Conservation (phyloP, 2,797 vertebrate species). For the Gambusia yucatana region DNA sequence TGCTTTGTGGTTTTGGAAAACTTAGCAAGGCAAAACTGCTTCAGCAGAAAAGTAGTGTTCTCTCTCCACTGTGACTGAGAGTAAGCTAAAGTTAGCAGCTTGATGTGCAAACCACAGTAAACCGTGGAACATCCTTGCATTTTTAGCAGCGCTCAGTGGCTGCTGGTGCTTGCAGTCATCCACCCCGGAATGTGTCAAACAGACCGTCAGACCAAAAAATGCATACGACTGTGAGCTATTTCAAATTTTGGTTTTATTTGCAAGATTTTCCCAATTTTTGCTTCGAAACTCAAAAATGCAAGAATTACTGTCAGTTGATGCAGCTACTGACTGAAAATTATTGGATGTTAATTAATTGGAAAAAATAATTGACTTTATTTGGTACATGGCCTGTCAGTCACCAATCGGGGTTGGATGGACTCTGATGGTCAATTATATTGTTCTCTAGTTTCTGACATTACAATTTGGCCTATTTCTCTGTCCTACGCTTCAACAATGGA, state of each 20-base stretch:
- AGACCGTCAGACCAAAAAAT: not conserved
- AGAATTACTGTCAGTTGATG: not conserved
- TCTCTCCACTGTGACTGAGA: not conserved
- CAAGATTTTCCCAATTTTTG: not conserved
- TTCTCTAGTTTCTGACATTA: not conserved
- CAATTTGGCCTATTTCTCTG: not conserved
- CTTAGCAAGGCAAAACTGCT: not conserved
- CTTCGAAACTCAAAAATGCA: not conserved
- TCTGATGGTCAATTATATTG: not conserved
- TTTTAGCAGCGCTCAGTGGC: not conserved
- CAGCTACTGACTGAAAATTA: not conserved
- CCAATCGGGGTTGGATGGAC: not conserved
- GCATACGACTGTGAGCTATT: not conserved
- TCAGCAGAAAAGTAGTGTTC: conserved; percentile 3
- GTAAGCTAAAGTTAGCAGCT: not conserved
- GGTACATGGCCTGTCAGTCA: not conserved
- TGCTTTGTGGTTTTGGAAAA: conserved; percentile 11
- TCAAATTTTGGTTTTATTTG: no score
- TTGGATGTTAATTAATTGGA: no score
- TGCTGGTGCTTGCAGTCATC: not conserved
- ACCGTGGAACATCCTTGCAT: not conserved
- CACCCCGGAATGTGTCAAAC: not conserved
- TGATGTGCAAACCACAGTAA: conserved; percentile 1
- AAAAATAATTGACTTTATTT: no score
- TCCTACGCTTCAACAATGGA: not conserved